phyloP scores from a whole-genome alignment of 1,140 invertebrate genomes.

The Drosophila rhopaloa region DNA sequence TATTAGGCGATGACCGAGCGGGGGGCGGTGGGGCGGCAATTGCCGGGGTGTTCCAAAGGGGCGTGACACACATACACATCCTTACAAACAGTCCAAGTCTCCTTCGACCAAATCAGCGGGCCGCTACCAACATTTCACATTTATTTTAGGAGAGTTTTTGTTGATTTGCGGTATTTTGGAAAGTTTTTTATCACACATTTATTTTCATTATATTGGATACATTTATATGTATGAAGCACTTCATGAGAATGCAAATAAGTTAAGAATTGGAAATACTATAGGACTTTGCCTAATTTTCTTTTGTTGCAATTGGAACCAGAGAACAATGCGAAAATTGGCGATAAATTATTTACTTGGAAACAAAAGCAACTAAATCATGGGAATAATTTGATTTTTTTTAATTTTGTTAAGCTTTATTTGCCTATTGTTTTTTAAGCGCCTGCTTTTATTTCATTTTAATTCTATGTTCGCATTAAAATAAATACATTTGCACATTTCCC shows the following conservation, averaged over 20 bases:
- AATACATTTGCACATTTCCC: too few relatives aligned
- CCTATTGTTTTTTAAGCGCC: neutral
- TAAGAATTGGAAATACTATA: slow-evolving; percentile 13
- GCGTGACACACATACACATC: slow-evolving; percentile 52
- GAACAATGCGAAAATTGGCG: slow-evolving; percentile 10
- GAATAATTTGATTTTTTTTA: slow-evolving; percentile 1
- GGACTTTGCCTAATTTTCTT: slow-evolving; percentile 10
- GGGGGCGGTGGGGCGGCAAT: slow-evolving; percentile 5
- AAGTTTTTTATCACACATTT: slow-evolving; percentile 22
- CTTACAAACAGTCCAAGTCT: slow-evolving; percentile 36
- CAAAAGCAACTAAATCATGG: neutral
- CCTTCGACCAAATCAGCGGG: slow-evolving; percentile 15
- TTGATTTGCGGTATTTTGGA: neutral
- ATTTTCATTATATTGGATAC: slow-evolving; percentile 1
- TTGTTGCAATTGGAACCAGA: neutral
- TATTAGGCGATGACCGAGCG: slow-evolving; percentile 54
- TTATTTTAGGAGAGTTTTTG: slow-evolving; percentile 28
- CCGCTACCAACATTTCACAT: slow-evolving; percentile 36
- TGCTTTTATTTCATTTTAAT: neutral
- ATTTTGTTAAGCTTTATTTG: neutral
- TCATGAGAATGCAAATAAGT: slow-evolving; percentile 16
- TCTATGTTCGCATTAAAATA: too few relatives aligned
- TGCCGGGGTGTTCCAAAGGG: slow-evolving; percentile 19
- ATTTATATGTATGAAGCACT: neutral
- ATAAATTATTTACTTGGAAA: slow-evolving; percentile 18